Evolutionary conservation across 2,797 vertebrate genomes (phyloP).

Genomic region (Scyliorhinus canicula): DNA sequence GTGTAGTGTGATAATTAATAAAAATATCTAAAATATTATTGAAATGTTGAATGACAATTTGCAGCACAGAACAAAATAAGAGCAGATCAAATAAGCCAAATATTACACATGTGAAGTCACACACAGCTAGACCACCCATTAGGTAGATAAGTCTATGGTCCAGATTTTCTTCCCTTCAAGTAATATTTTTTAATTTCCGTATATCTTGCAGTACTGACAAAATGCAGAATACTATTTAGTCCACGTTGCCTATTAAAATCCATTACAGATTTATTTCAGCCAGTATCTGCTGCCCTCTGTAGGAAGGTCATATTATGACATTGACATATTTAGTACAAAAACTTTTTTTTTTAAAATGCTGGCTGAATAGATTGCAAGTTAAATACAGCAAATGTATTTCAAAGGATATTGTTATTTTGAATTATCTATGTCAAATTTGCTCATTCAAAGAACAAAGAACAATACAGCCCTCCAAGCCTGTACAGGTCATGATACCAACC

Average conservation of each 20-base stretch:
- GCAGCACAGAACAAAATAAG: background rate
- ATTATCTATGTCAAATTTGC: background rate
- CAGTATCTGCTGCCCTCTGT: conserved; percentile 22
- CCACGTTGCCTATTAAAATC: background rate
- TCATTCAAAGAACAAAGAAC: too few species aligned
- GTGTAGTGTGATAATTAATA: background rate
- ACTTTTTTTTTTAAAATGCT: too few species aligned
- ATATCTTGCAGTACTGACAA: background rate
- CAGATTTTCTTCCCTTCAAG: background rate
- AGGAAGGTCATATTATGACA: background rate
- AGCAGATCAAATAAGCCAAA: background rate
- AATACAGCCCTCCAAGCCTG: too few species aligned
- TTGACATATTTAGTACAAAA: background rate
- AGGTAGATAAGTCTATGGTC: background rate
- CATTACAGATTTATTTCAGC: background rate
- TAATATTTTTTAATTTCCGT: background rate
- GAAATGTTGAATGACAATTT: background rate
- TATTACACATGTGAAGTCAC: background rate
- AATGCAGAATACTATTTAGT: background rate
- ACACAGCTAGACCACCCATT: background rate
- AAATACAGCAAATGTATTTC: background rate
- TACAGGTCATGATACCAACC: too few species aligned
- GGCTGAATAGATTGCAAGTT: background rate
- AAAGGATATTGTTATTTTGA: background rate
- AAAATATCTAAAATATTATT: background rate